phyloP scores from a whole-genome alignment of 2,113 vertebrate species.

The Coracopsis vasa region DNA sequence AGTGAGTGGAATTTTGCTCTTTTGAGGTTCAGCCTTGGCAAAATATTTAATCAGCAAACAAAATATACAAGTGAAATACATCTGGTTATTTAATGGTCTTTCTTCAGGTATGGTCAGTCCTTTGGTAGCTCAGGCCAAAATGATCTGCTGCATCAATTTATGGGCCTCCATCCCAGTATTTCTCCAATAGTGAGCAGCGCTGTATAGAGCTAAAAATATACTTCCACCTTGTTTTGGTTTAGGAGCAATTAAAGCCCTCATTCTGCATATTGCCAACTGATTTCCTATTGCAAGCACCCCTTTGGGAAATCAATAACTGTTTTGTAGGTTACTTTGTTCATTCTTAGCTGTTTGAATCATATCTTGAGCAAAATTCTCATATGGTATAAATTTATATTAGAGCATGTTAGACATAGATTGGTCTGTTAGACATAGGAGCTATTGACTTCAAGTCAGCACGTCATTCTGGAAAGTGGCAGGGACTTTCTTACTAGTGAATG shows the following conservation, averaged over 20 bases:
- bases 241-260: constrained; percentile 12
- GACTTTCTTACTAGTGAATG: not conserved
- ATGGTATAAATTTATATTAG: not conserved
- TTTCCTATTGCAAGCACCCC: not conserved
- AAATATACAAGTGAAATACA: not conserved
- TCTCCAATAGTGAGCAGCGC: not conserved
- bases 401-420: not conserved
- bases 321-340: not conserved
- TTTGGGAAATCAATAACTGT: not conserved
- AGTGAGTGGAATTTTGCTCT: not conserved
- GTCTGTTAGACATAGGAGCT: fast-evolving
- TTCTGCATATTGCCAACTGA: not conserved
- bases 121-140: not conserved
- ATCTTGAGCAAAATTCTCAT: not conserved
- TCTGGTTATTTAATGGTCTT: not conserved
- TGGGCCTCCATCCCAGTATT: not conserved
- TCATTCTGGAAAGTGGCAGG: not conserved
- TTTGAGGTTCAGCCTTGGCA: not conserved
- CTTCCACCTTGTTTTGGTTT: not conserved
- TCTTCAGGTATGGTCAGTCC: not conserved
- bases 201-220: not conserved
- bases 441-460: not conserved
- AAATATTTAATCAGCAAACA: not conserved
- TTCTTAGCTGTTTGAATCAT: not conserved
- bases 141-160: not conserved